These are phyloP conservation scores for Sialis lutaria DNA, from an alignment of 2,888 invertebrate genomes.

Conservation along the genomic window DNA sequence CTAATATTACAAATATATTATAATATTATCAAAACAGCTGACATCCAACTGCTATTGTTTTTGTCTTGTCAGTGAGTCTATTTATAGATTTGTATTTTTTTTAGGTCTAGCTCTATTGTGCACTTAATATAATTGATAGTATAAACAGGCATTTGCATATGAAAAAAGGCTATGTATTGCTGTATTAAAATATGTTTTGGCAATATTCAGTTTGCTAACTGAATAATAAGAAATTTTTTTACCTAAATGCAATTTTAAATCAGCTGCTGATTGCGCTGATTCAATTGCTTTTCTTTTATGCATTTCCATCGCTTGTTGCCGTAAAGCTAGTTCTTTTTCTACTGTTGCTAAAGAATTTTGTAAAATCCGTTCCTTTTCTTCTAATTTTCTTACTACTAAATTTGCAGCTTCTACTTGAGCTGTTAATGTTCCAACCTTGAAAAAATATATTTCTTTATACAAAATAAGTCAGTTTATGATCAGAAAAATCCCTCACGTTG, in stretches of 20 bases:
- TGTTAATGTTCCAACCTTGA: slow-evolving; percentile 56
- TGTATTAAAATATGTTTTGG: too few species aligned
- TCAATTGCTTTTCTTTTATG: slow-evolving; percentile 96
- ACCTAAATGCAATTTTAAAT: slow-evolving; percentile 87
- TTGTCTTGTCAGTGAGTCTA: too few species aligned
- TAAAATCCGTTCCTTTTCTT: slow-evolving; percentile 87
- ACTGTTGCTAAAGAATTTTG: slow-evolving; percentile 83
- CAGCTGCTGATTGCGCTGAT: slow-evolving; percentile 91
- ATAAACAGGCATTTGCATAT: not conserved
- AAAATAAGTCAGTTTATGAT: too few species aligned
- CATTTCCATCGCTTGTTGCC: slow-evolving; percentile 96
- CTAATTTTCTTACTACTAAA: slow-evolving; percentile 78
- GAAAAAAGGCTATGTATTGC: slow-evolving; percentile 2
- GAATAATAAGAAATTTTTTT: slow-evolving; percentile 3
- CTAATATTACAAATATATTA: too few species aligned
- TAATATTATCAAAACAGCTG: too few species aligned
- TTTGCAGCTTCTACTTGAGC: slow-evolving; percentile 91
- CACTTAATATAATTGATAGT: too few species aligned
- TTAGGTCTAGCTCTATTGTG: too few species aligned
- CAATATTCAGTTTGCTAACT: not conserved
- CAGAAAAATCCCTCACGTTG: too few species aligned
- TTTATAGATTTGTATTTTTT: too few species aligned
- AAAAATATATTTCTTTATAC: not conserved
- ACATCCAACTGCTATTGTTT: too few species aligned
- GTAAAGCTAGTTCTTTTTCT: slow-evolving; percentile 81